Conservation (phyloP, 2,113 vertebrate species). For the Lanius ludovicianus region DNA sequence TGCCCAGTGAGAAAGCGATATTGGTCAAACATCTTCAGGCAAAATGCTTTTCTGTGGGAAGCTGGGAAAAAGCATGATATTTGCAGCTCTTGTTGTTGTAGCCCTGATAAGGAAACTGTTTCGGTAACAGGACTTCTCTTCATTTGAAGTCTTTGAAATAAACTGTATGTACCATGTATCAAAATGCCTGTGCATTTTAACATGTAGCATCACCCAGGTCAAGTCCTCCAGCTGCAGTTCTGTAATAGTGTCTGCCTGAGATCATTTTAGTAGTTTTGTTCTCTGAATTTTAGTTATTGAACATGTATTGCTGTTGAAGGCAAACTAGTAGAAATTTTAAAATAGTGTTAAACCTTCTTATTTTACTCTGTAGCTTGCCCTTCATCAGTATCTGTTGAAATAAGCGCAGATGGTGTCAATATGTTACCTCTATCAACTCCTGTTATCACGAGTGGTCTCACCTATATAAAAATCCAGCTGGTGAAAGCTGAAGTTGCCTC, state of each 20-base stretch:
- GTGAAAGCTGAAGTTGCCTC: slow-evolving; percentile 97
- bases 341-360: not conserved
- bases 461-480: slow-evolving; percentile 98
- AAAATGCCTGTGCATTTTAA: not conserved
- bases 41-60: not conserved
- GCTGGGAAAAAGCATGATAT: not conserved
- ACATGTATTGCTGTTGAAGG: not conserved
- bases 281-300: not conserved
- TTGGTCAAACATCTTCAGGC: not conserved
- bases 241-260: not conserved
- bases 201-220: rapidly evolving
- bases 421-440: slow-evolving; percentile 97
- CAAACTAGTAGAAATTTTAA: not conserved
- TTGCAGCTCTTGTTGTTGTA: not conserved
- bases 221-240: not conserved
- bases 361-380: slow-evolving; percentile 84
- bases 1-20: not conserved
- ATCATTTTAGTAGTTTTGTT: not conserved
- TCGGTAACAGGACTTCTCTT: not conserved
- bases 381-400: slow-evolving; percentile 97
- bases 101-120: not conserved
- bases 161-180: not conserved
- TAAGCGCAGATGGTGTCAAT: slow-evolving; percentile 95
- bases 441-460: slow-evolving; percentile 94
- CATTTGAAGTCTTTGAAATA: not conserved